A percentile compares a stretch with the other conserved stretches of the same genome.
phyloP scores from a whole-genome alignment of 2,113 vertebrate genomes.

The Harpagus bidentatus region DNA sequence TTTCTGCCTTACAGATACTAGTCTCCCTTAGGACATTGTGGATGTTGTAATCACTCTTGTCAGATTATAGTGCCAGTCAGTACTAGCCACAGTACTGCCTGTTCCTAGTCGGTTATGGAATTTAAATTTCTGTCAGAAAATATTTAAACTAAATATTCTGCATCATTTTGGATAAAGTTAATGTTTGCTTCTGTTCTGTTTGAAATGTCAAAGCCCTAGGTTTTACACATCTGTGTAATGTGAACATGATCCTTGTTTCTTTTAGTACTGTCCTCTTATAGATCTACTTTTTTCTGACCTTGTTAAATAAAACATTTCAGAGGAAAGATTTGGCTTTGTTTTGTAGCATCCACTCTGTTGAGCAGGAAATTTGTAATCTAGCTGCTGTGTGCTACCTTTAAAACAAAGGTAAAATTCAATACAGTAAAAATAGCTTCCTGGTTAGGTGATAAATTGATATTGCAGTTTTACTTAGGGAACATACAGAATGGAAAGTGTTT shows the following conservation, averaged over 20 bases:
- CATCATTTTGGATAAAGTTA: neutral
- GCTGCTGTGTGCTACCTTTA: neutral
- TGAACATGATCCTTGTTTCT: neutral
- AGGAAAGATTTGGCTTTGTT: neutral
- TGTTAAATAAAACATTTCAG: neutral
- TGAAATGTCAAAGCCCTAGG: neutral
- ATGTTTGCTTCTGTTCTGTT: neutral
- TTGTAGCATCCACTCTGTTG: neutral
- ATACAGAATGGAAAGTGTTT: conserved; percentile 15
- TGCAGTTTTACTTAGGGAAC: neutral
- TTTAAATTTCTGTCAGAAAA: neutral
- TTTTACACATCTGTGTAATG: neutral
- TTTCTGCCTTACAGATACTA: neutral
- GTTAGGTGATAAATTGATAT: neutral
- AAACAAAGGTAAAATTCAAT: neutral
- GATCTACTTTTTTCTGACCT: neutral
- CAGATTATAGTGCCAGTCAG: neutral
- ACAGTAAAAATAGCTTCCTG: neutral
- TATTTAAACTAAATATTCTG: neutral
- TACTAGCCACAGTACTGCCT: neutral
- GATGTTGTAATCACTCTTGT: neutral
- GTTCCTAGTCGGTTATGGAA: neutral
- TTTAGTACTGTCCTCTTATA: neutral
- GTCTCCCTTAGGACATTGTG: neutral
- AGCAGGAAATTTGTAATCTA: neutral